Evolutionary conservation across 2,113 vertebrate species (phyloP).

Genomic region (Microtus oregoni): DNA sequence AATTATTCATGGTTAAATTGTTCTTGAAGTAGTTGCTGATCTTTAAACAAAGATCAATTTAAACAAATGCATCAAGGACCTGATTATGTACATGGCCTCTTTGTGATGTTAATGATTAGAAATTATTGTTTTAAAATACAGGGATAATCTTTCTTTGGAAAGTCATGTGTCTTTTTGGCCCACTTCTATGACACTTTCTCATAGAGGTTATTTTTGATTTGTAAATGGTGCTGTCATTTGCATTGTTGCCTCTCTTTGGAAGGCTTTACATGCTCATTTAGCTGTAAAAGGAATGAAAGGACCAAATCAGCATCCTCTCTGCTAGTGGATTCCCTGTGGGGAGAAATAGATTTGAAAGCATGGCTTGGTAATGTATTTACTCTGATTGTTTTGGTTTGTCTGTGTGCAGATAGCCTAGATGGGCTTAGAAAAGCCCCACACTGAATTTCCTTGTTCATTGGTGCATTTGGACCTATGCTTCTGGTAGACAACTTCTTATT

Average conservation of each 20-base stretch:
- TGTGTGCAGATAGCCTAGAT: constrained; percentile 54
- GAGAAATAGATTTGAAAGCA: constrained; percentile 68
- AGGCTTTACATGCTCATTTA: constrained; percentile 71
- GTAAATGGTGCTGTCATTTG: constrained; percentile 60
- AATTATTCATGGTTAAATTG: constrained; percentile 35
- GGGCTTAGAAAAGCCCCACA: constrained; percentile 51
- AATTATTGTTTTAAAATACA: constrained; percentile 59
- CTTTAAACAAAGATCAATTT: constrained; percentile 37
- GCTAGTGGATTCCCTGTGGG: constrained; percentile 32
- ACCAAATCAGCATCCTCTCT: constrained; percentile 61
- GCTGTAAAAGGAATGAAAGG: constrained; percentile 67
- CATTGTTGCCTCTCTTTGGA: constrained; percentile 63
- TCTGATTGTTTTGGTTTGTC: constrained; percentile 75
- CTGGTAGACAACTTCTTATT: constrained; percentile 60
- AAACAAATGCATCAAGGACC: background rate
- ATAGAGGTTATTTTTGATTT: constrained; percentile 69
- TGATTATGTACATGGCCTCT: background rate
- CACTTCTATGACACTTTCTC: constrained; percentile 51
- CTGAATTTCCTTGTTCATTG: constrained; percentile 61
- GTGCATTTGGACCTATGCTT: constrained; percentile 46
- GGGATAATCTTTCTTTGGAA: background rate
- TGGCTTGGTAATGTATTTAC: constrained; percentile 61
- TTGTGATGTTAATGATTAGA: constrained; percentile 42
- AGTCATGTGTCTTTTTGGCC: constrained; percentile 44
- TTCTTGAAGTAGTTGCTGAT: constrained; percentile 31